Evolutionary conservation across 1,140 invertebrate species (phyloP).

Genomic region (Myzus persicae): DNA sequence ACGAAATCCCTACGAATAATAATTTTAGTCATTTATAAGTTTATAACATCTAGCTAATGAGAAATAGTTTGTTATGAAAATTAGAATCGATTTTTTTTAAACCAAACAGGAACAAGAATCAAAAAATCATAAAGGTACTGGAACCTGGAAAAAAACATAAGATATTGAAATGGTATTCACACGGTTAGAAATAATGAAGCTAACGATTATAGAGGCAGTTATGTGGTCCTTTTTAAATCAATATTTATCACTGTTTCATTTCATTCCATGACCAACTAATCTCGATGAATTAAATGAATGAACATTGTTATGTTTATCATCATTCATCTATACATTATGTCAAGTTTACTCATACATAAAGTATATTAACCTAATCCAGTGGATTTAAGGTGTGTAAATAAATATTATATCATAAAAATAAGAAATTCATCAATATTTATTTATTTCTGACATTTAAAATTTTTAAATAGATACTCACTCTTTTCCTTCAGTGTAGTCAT

Average conservation of each 20-base stretch:
- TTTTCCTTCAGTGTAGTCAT: not conserved
- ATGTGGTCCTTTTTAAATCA: not conserved
- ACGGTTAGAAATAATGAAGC: not conserved
- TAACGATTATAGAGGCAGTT: not conserved
- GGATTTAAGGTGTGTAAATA: not conserved
- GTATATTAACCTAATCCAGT: not conserved
- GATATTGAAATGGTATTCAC: not conserved
- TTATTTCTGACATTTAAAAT: not conserved
- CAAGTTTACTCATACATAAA: not conserved
- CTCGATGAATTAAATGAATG: too few relatives aligned
- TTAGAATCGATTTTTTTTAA: too few relatives aligned
- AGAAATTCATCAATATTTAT: not conserved
- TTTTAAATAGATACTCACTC: not conserved
- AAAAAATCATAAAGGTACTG: too few relatives aligned
- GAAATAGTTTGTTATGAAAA: too few relatives aligned
- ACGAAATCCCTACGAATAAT: too few relatives aligned
- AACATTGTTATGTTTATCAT: too few relatives aligned
- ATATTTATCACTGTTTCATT: not conserved
- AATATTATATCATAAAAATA: not conserved
- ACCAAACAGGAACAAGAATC: too few relatives aligned
- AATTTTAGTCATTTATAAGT: too few relatives aligned
- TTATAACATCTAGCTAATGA: too few relatives aligned
- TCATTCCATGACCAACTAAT: not conserved
- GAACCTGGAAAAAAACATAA: not conserved
- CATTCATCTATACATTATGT: not conserved